Evolutionary conservation across 2,888 invertebrate genomes (phyloP), one percentile per base, ranked within the genome.

Genomic region (Aphidoletes aphidimyza): DNA sequence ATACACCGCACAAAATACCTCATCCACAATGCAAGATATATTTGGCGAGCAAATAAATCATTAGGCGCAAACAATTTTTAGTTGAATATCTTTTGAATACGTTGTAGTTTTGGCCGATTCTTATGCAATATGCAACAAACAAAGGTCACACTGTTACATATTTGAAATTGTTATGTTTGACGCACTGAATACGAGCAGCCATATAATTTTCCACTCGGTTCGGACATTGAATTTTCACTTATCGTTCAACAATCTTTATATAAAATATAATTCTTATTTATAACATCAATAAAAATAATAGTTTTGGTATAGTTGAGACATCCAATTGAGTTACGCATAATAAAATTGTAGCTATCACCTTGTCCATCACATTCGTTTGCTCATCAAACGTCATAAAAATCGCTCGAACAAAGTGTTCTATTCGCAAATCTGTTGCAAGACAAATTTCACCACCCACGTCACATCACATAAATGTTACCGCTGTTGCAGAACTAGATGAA

Each of bases 41-140:
- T 54, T 22, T 69, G 11, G 14, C 69, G 69, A 69, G 30, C 69
- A 34, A 69, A 69, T 69, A 69, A 69, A 69, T 69, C 69, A 69
- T 69, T 69, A 0, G n/a, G 34, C 34, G 30, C 69, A 2, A 3
- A 69, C 14, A 69, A 69, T 69, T 30, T 22, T 17, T 2, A 30
- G 14, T 30, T 69, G 14, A 2, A 69, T 14, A 69, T 14, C n/a
- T 30, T 30, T 30, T 34, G 30, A 69, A 69, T 5, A 69, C 34
- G 14, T n/a, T 30, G 34, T 34, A n/a, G n/a, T n/a, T n/a, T 34
- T 1, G 54, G 1, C 1, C 2, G 2, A 54, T 54, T 54, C 26
- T 54, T 54, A 54, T 69, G 69, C 69, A 69, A 69, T 69, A 34
- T 30, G 2, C 9, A 14, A 54, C 54, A 3, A 69, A 69, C 26